These are phyloP conservation scores for Sinosuthora webbiana DNA, from an alignment of 2,113 vertebrate species.

Conservation along the genomic window DNA sequence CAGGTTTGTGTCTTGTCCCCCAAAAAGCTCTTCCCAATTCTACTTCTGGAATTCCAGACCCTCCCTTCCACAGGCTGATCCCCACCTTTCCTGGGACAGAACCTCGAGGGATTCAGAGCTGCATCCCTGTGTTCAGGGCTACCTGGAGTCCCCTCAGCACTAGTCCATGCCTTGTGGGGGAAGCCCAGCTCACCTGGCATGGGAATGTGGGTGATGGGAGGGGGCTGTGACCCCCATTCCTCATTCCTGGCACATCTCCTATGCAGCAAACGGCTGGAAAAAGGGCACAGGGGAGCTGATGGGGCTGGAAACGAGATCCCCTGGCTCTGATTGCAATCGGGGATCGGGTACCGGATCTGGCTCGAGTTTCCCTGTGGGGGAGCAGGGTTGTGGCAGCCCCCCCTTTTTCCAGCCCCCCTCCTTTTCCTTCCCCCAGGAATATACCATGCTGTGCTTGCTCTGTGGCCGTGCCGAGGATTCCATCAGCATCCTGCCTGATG, in stretches of 20 bases:
- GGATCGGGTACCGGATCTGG: not conserved
- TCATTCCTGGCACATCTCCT: not conserved
- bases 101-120: rapidly evolving
- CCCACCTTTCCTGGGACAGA: not conserved
- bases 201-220: not conserved
- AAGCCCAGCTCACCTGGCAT: not conserved
- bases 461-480: slow-evolving; percentile 96
- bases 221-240: not conserved
- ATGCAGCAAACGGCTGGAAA: not conserved
- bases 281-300: not conserved
- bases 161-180: not conserved
- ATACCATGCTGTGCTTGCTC: slow-evolving; percentile 96
- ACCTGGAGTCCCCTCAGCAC: not conserved
- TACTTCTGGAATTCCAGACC: not conserved
- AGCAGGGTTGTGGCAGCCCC: not conserved
- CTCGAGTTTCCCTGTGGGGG: not conserved
- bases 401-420: not conserved
- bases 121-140: rapidly evolving
- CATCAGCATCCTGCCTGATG: slow-evolving; percentile 90
- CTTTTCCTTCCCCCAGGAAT: slow-evolving; percentile 80
- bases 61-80: not conserved
- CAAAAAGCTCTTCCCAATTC: not conserved
- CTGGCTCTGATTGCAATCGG: not conserved
- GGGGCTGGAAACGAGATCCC: not conserved
- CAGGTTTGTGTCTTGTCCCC: slow-evolving; percentile 76